Evolutionary conservation across 2,113 vertebrate genomes (phyloP).

Genomic region (Genyomyrus donnyi): DNA sequence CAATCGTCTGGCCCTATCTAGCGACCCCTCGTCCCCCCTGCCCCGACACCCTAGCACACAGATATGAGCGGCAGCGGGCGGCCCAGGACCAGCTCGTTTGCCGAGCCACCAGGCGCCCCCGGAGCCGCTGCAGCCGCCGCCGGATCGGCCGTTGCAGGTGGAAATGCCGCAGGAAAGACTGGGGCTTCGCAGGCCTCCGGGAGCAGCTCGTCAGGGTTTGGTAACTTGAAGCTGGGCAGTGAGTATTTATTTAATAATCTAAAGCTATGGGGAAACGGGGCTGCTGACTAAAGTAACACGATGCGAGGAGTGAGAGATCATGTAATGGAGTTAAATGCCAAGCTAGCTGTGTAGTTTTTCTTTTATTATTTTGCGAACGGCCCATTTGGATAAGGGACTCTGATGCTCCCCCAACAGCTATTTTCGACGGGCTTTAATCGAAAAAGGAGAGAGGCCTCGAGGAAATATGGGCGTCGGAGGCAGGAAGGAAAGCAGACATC

Average conservation of each 20-base stretch:
- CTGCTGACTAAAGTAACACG: neutral
- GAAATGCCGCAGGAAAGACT: conserved; percentile 66
- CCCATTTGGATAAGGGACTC: conserved; percentile 36
- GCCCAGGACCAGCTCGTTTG: conserved; percentile 73
- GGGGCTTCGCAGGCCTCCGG: conserved; percentile 67
- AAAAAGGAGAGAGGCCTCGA: neutral
- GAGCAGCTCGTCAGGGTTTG: conserved; percentile 62
- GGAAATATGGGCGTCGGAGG: conserved; percentile 6
- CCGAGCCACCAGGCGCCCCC: conserved; percentile 69
- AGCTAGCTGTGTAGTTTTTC: conserved; percentile 19
- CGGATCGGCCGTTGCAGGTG: conserved; percentile 62
- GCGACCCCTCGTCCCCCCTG: conserved; percentile 48
- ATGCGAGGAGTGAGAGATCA: neutral
- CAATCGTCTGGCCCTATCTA: conserved; percentile 41
- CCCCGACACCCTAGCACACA: conserved; percentile 60
- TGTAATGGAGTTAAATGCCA: neutral
- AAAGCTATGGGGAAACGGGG: neutral
- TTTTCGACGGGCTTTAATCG: neutral
- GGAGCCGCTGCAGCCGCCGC: conserved; percentile 61
- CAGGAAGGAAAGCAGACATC: neutral
- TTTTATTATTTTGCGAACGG: conserved; percentile 43
- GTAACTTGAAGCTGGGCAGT: conserved; percentile 66
- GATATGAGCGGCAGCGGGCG: conserved; percentile 76
- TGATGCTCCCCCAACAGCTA: conserved; percentile 23
- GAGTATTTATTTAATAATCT: conserved; percentile 40